Percentiles rank a stretch among this genome's conserved stretches.
These are phyloP conservation scores for Apodemus sylvaticus DNA, from an alignment of 2,113 vertebrate genomes.

Conservation along the genomic window DNA sequence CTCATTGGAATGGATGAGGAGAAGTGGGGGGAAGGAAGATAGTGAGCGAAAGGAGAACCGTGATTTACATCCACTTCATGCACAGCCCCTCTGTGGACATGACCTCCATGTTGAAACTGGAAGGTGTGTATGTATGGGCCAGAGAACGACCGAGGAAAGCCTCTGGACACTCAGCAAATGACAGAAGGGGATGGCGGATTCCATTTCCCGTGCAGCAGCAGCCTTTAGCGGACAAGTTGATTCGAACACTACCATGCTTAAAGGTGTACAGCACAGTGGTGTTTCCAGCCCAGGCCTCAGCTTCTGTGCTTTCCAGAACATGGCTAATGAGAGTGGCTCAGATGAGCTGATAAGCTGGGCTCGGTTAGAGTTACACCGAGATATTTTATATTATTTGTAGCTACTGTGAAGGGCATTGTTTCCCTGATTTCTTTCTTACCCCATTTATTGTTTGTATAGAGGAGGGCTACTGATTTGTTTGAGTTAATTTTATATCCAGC, in stretches of 20 bases:
- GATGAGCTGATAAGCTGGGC: background rate
- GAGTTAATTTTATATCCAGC: too few species aligned
- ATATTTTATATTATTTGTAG: too few species aligned
- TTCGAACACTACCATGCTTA: background rate
- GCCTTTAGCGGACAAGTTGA: slow-evolving; percentile 7
- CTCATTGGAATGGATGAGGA: background rate
- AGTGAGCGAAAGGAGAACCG: too few species aligned
- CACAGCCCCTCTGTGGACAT: background rate
- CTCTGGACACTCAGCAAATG: background rate
- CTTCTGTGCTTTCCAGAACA: background rate
- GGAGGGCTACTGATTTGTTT: too few species aligned
- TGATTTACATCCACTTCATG: background rate
- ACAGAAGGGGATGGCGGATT: background rate
- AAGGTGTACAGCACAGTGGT: background rate
- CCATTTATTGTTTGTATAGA: too few species aligned
- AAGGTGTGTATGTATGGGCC: background rate
- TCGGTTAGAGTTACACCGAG: too few species aligned
- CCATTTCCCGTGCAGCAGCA: background rate
- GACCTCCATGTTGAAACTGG: background rate
- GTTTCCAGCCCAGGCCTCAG: background rate
- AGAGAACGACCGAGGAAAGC: background rate
- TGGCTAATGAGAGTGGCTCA: background rate
- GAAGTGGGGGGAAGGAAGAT: background rate
- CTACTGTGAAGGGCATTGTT: too few species aligned
- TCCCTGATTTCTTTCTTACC: too few species aligned